Evolutionary conservation across 2,797 vertebrate genomes (phyloP).

Genomic region (Moxostoma hubbsi): DNA sequence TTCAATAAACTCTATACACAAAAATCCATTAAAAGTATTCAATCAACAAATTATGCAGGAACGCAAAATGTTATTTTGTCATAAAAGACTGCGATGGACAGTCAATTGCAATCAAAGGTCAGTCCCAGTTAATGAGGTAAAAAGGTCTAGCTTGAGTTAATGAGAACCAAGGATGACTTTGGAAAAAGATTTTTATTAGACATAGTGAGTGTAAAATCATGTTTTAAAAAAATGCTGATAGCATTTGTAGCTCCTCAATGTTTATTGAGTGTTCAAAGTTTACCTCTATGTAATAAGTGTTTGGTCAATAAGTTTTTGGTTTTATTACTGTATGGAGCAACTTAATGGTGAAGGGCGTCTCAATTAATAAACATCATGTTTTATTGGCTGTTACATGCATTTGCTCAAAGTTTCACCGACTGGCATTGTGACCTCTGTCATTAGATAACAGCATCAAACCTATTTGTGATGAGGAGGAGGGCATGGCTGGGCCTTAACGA

Average conservation of each 20-base stretch:
- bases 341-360: slow-evolving; percentile 69
- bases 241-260: slow-evolving; percentile 70
- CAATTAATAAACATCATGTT: slow-evolving; percentile 77
- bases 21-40: slow-evolving; percentile 25
- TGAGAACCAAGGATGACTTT: slow-evolving; percentile 53
- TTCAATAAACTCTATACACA: background rate
- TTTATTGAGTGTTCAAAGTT: slow-evolving; percentile 80
- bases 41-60: background rate
- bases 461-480: too few relatives aligned
- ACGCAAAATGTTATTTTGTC: slow-evolving; percentile 17
- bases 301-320: slow-evolving; percentile 65
- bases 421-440: slow-evolving; percentile 67
- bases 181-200: slow-evolving; percentile 71
- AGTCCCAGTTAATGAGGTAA: background rate
- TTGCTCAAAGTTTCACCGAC: slow-evolving; percentile 50
- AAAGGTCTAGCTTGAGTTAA: slow-evolving; percentile 47
- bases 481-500: too few relatives aligned
- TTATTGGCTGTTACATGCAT: slow-evolving; percentile 68
- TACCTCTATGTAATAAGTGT: slow-evolving; percentile 69
- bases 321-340: slow-evolving; percentile 72
- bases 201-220: slow-evolving; percentile 56
- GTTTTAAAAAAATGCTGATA: slow-evolving; percentile 74
- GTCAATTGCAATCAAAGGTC: slow-evolving; percentile 28
- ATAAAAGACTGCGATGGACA: background rate
- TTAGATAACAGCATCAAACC: slow-evolving; percentile 21